A percentile compares a stretch with the other conserved stretches of the same genome.
Conservation (phyloP, 2,888 invertebrate species). For the Acrobasis suavella region DNA sequence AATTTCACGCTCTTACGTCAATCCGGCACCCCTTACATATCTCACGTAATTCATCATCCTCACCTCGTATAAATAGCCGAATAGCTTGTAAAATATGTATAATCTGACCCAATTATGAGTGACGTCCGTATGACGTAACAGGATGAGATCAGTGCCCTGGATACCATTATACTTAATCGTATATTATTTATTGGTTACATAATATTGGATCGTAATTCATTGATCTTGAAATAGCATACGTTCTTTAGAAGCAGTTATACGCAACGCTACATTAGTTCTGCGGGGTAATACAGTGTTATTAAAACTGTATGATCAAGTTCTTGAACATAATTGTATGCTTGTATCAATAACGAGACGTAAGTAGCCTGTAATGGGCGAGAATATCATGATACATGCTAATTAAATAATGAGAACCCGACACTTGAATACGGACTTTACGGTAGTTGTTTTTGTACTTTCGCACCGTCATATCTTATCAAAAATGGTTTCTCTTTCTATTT, state of each 20-base stretch:
- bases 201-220: conserved; percentile 19
- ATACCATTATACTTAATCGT: conserved; percentile 18
- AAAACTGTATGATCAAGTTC: conserved; percentile 18
- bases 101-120: conserved; percentile 72
- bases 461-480: neutral
- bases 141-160: conserved; percentile 25
- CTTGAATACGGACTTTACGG: neutral
- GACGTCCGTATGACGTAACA: conserved; percentile 56
- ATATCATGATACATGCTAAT: conserved; percentile 14
- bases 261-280: conserved; percentile 10
- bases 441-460: conserved; percentile 14
- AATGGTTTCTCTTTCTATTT: neutral
- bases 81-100: conserved; percentile 67
- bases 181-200: conserved; percentile 17
- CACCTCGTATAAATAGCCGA: conserved; percentile 53
- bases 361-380: conserved; percentile 7
- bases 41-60: conserved; percentile 13
- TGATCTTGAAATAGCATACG: conserved; percentile 7
- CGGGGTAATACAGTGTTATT: conserved; percentile 7
- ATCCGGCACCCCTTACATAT: conserved; percentile 15
- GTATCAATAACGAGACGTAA: conserved; percentile 17
- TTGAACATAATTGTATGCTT: conserved; percentile 11
- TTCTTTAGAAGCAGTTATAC: conserved; percentile 11
- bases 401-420: conserved; percentile 17
- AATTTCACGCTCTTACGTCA: conserved; percentile 16